phyloP scores from a whole-genome alignment of 2,797 vertebrate species.

The Percopsis omiscomaycus region DNA sequence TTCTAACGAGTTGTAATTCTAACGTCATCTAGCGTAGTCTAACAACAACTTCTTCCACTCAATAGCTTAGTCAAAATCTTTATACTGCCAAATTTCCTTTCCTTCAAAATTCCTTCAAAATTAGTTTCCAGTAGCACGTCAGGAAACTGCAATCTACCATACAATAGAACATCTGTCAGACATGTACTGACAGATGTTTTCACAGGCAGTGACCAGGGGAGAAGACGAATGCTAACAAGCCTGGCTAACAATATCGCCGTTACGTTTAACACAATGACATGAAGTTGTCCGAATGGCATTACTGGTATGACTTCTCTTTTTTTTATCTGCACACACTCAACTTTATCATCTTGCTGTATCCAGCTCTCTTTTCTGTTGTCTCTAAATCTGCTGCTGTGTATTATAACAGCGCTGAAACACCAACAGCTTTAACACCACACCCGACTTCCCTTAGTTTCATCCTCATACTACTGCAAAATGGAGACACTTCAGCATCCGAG shows the following conservation, averaged over 20 bases:
- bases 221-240: background rate
- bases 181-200: no score
- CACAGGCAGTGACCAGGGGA: no score
- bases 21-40: no score
- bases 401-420: background rate
- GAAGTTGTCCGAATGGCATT: background rate
- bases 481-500: conserved; percentile 31
- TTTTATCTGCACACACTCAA: conserved; percentile 4
- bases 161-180: no score
- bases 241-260: background rate
- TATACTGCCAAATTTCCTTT: no score
- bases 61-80: no score
- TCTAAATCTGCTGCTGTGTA: conserved; percentile 2
- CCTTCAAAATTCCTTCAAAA: no score
- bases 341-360: background rate
- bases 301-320: no score
- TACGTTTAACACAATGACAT: background rate
- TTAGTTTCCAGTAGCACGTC: no score
- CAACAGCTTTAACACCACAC: conserved; percentile 11
- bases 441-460: background rate
- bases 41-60: no score
- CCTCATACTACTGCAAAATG: background rate
- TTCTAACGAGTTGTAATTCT: no score
- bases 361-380: background rate
- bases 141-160: no score